Conservation (phyloP, 2,888 invertebrate species). For the Coleophora flavipennella region DNA sequence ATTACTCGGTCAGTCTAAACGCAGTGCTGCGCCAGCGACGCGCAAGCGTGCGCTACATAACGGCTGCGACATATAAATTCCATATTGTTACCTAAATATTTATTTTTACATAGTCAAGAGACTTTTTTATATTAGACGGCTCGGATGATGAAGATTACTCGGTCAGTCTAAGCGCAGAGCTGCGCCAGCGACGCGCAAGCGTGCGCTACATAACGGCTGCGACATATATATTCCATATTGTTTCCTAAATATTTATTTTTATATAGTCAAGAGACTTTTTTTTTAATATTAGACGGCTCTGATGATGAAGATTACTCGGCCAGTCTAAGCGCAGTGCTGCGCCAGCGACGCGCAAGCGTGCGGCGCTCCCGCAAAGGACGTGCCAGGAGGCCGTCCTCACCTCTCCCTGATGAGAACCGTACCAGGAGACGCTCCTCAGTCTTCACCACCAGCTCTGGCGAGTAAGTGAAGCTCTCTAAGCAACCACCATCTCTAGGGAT, state of each 20-base stretch:
- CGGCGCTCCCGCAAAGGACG: conserved; percentile 78
- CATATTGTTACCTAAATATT: too few relatives aligned
- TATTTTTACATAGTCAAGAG: too few relatives aligned
- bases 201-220: too few relatives aligned
- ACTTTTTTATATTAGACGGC: conserved; percentile 43
- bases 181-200: conserved; percentile 82
- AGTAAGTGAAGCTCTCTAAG: too few relatives aligned
- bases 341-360: conserved; percentile 81
- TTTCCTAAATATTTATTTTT: too few relatives aligned
- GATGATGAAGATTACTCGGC: conserved; percentile 91
- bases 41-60: conserved; percentile 83
- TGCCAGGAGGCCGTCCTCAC: conserved; percentile 74
- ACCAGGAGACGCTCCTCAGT: conserved; percentile 65
- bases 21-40: conserved; percentile 84
- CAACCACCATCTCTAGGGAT: too few relatives aligned
- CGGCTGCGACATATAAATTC: too few relatives aligned
- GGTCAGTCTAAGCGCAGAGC: conserved; percentile 86
- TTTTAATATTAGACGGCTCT: conserved; percentile 51
- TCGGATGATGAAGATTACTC: conserved; percentile 90
- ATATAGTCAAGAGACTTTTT: too few relatives aligned
- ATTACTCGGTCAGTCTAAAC: conserved; percentile 88
- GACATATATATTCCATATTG: too few relatives aligned
- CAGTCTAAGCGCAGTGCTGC: conserved; percentile 86
- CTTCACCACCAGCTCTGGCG: conserved; percentile 89
- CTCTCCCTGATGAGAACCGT: conserved; percentile 49